A percentile compares a stretch with the other conserved stretches of the same genome.
These are phyloP conservation scores for Nebria brevicollis DNA, from an alignment of 2,888 invertebrate genomes.

Conservation along the genomic window DNA sequence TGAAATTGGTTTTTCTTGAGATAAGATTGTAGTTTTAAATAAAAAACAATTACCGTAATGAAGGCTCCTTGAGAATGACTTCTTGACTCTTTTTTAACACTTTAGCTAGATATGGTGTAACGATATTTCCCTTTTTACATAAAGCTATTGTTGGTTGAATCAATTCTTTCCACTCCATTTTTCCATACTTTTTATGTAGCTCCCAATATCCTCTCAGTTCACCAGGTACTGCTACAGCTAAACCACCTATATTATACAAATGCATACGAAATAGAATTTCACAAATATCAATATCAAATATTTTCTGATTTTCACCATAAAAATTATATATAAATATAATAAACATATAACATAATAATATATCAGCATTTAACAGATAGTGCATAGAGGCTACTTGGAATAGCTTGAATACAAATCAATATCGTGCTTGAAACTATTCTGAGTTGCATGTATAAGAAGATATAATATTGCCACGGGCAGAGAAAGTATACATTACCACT, in stretches of 20 bases:
- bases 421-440: background rate
- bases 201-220: constrained; percentile 87
- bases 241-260: constrained; percentile 65
- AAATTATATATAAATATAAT: too few species aligned
- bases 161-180: constrained; percentile 80
- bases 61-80: constrained; percentile 68
- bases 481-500: too few species aligned
- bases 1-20: background rate
- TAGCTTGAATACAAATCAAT: background rate
- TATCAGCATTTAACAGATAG: too few species aligned
- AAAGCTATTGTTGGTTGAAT: constrained; percentile 82
- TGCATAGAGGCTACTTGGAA: too few species aligned
- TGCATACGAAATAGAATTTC: background rate
- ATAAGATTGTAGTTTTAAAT: background rate
- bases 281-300: too few species aligned
- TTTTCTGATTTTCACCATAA: too few species aligned
- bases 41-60: constrained; percentile 64
- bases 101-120: constrained; percentile 72
- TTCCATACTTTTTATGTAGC: constrained; percentile 73
- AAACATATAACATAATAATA: too few species aligned
- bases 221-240: constrained; percentile 88
- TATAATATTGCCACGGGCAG: too few species aligned
- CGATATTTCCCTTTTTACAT: constrained; percentile 76
- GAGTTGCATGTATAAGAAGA: too few species aligned
- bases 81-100: constrained; percentile 65